Base-by-base conservation (phyloP, 2,888 invertebrate species). In the Drosophila phalerata region DNA sequence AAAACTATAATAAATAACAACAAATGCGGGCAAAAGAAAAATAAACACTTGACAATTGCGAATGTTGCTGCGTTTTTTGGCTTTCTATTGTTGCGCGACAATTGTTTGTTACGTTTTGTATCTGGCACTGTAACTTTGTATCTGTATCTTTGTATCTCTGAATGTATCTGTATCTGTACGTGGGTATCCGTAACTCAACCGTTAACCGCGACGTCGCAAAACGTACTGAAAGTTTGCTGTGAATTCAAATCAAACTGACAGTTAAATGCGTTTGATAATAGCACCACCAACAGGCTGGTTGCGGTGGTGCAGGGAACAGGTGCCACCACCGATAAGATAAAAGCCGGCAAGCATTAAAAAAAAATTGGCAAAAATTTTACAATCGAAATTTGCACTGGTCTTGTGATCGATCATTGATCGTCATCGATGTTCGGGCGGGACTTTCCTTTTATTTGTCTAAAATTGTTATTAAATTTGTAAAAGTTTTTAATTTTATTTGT, bases 41-140 rank as follows among this genome's bases (percentile, higher is more conserved):
- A 55, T 52, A 56, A 66, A 42, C 52, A 62, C 49, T 51, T 62
- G 49, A 32, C n/a, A 63, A 57, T 58, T 28, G 51, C 52, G 30
- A 48, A 48, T 42, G 42, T 30, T 11, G 9, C 5, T 28, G 42
- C 40, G 55, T 63, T 55, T 69, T 68, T 73, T 57, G 69, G 82
- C 74, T 77, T 72, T 77, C 87, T 69, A 81, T 84, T 82, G 87
- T 75, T 83, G 62, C 53, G 37, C 69, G 48, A 56, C 73, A 68
- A 78, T 78, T 70, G 66, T 69, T 73, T 40, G 45, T 11, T 53
- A 25, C 47, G 37, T 57, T 62, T 48, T 55, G 42, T 58, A 38
- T 43, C 22, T 42, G 60, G 53, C 52, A 37, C 58, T 66, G 55
- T 65, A 52, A 37, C 53, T 48, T 6, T 64, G 63, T n/a, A 63